Evolutionary conservation across 2,113 vertebrate species (phyloP).

Genomic region (Eretmochelys imbricata): DNA sequence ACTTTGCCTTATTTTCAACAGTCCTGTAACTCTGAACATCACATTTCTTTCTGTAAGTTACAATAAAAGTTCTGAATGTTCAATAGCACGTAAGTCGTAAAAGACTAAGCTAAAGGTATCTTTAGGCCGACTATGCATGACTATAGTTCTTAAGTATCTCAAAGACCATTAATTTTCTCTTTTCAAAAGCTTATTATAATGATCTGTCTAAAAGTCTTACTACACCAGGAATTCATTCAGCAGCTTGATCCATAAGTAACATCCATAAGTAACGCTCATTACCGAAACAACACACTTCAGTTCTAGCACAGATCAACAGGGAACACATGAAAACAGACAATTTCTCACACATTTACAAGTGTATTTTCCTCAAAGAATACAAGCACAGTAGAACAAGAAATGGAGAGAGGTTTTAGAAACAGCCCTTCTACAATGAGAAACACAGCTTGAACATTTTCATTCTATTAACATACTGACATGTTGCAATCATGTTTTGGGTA

Average conservation of each 20-base stretch:
- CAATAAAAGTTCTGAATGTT: background rate
- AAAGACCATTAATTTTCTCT: background rate
- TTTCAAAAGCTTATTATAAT: background rate
- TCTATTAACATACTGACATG: background rate
- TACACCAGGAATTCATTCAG: background rate
- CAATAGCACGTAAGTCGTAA: background rate
- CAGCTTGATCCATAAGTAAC: background rate
- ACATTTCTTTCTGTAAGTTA: background rate
- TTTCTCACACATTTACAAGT: background rate
- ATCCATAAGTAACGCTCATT: background rate
- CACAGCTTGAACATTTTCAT: background rate
- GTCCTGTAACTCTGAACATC: background rate
- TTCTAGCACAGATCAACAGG: background rate
- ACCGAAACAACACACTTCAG: fast-evolving
- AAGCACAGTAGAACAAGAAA: background rate
- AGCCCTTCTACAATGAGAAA: background rate
- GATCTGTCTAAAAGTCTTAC: fast-evolving
- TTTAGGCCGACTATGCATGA: background rate
- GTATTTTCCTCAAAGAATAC: background rate
- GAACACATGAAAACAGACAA: background rate
- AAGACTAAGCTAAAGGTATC: background rate
- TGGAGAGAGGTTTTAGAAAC: background rate
- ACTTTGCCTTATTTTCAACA: background rate
- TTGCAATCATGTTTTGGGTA: fast-evolving
- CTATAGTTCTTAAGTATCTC: background rate